Base-by-base conservation (phyloP, 2,113 vertebrate species). In the Xenus cinereus region DNA sequence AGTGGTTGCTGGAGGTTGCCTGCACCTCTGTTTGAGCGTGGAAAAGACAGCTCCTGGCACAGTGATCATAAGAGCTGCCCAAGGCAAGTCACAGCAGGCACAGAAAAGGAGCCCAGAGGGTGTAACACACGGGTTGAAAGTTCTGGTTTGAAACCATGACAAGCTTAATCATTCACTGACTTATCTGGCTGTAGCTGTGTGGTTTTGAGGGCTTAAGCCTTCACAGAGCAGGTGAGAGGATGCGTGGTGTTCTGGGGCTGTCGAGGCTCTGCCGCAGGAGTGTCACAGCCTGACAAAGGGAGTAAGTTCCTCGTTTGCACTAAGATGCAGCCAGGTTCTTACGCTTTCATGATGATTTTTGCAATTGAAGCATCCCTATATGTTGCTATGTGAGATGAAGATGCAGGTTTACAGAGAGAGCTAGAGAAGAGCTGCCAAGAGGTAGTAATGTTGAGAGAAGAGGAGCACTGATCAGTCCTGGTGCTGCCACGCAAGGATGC, bases 221-320 rank as follows among this genome's bases (percentile, higher is more conserved):
- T n/a, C 32, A 0, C 28, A 30, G 33, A 57, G 48, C 28, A 18
- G 43, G 14, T 2, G 15, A 60, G 53, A 60, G 46, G 69, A 59
- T 43, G 37, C 22, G 4, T 0, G 0, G 43, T 24, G 0, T 62
- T 24, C 53, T 77, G 75, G 26, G 63, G 41, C 66, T 84, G 39
- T 48, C 2, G 6, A 7, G 51, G 43, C 71, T 62, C 24, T 77
- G 60, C 46, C 0, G 0, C 41, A 32, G 60, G 48, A 48, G 20
- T 1, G 19, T 33, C 2, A 0, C 35, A 26, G 41, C 45, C 23
- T 0, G 2, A 14, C 3, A 2, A 16, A 39, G 56, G 67, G 50
- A 57, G 11, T 0, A 0, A 10, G 8, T 62, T 90, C 72, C 39
- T 84, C 1, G 1, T 27, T 37, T 30, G 24, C 15, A 9, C 41